Evolutionary conservation across 2,113 vertebrate species (phyloP), one percentile per base, ranked within the genome.

Genomic region (Cyanoderma ruficeps): DNA sequence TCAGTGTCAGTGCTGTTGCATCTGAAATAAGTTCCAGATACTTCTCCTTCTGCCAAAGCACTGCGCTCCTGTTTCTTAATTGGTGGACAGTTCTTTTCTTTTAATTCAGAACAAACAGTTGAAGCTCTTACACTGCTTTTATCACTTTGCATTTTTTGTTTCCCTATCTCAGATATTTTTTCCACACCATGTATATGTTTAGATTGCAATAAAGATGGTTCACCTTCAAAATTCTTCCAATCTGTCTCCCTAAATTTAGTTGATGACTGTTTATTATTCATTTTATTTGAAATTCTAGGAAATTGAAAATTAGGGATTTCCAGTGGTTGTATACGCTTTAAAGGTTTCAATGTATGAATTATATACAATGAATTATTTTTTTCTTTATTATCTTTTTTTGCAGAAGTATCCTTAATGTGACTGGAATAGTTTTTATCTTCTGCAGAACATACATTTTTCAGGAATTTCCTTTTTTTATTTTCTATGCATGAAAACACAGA

Each of bases 281-380:
- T 79, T 83, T 81, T 92, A 16, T 67, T 65, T 92, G 92, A 93
- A 93, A 95, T 50, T 27, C 35, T 70, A 35, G 63, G 37, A 92
- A 83, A 35, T 11, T 63, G 74, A 82, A 89, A 96, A 71, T 19
- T 64, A 33, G 88, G 96, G 11, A 97, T 92, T 94, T 95, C 30
- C n/a, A 89, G 67, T 22, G 42, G 44, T 42, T 50, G 44, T 21
- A 96, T 31, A 18, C 10, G 90, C 86, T 35, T 95, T 59, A 96
- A 93, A 68, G 64, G 69, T 52, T 92, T 96, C 64, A 93, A 20
- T 47, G 33, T 47, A 82, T 9, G 76, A 60, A 82, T 33, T 53
- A 33, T 4, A 55, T 14, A 42, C 2, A 68, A 57, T 18, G 52
- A 56, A 33, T 17, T 44, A 0, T 11, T 55, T 77, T 83, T 90